Evolutionary conservation across 1,140 invertebrate species (phyloP).

Genomic region (Bombyx mandarina): DNA sequence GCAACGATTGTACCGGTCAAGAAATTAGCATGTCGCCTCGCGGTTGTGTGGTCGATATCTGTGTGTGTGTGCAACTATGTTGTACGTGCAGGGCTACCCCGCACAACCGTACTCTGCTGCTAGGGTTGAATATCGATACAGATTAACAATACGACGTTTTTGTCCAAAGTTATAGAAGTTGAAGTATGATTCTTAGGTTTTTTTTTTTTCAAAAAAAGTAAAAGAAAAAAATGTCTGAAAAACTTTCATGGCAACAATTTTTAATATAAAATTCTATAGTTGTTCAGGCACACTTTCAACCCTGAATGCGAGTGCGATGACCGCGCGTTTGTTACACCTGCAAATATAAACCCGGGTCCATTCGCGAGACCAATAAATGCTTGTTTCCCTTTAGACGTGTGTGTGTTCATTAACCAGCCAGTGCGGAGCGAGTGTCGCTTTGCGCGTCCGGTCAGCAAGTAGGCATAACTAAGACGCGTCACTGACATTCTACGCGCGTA

Average conservation of each 20-base stretch:
- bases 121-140: background rate
- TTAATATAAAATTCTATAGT: background rate
- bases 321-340: conserved; percentile 56
- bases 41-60: conserved; percentile 24
- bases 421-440: conserved; percentile 5
- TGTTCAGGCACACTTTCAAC: conserved; percentile 5
- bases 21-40: conserved; percentile 51
- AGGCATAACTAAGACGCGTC: too few species aligned
- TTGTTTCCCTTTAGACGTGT: conserved; percentile 20
- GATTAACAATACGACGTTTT: too few species aligned
- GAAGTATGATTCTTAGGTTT: background rate
- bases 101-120: conserved; percentile 2
- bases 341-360: conserved; percentile 40
- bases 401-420: conserved; percentile 41
- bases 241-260: background rate
- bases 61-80: conserved; percentile 11
- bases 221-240: background rate
- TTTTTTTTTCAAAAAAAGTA: background rate
- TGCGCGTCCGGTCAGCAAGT: background rate
- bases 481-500: too few species aligned
- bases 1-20: conserved; percentile 16
- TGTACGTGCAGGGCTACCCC: conserved; percentile 7
- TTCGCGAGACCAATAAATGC: conserved; percentile 39
- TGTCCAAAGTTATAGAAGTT: too few species aligned
- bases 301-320: conserved; percentile 41